Evolutionary conservation across 2,888 invertebrate species (phyloP), one percentile per base, ranked within the genome.

Genomic region (Aphidoletes aphidimyza): DNA sequence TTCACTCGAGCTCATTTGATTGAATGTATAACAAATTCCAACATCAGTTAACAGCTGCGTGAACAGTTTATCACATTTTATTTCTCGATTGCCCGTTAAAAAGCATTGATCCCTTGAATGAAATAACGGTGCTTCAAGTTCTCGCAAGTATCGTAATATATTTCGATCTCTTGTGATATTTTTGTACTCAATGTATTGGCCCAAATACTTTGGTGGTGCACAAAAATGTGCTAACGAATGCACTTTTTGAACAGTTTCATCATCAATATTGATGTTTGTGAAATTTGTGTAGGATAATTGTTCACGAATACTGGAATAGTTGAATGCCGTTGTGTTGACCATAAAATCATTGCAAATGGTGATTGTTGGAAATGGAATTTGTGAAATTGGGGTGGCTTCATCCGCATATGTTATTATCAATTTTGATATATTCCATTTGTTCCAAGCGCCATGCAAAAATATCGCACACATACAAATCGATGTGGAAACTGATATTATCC

Each of bases 321-420:
- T 59, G 8, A 59, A 26, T 9, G 26, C 59, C 5, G 22, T 6
- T 22, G 59, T 59, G 17, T 59, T 26, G 6, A 59, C 59, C 59
- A 26, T 59, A 14, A 59, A 59, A n/a, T n/a, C 22, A 59, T 59
- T 59, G 26, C 59, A 59, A 59, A 59, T 59, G 8, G 59, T 59
- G 5, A 59, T 26, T 22, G 59, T 59, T 59, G 59, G 59, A 59
- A 59, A 59, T 17, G 59, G 8, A 26, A 59, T 59, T 3, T 59
- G 8, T 6, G 59, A 59, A 22, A 59, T 59, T 59, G 59, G 59
- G 3, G 59, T 59, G 5, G 5, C n/a, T 22, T 59, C 26, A 26
- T 59, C 59, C 5, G n/a, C 59, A 26, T 9, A 59, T 22, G 59
- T 59, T n/a, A 59, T 59, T 59, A 39, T 39, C 39, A 39, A 39